Evolutionary conservation across 2,888 invertebrate genomes (phyloP), one percentile per base, ranked within the genome.

Genomic region (Ariolimax columbianus): DNA sequence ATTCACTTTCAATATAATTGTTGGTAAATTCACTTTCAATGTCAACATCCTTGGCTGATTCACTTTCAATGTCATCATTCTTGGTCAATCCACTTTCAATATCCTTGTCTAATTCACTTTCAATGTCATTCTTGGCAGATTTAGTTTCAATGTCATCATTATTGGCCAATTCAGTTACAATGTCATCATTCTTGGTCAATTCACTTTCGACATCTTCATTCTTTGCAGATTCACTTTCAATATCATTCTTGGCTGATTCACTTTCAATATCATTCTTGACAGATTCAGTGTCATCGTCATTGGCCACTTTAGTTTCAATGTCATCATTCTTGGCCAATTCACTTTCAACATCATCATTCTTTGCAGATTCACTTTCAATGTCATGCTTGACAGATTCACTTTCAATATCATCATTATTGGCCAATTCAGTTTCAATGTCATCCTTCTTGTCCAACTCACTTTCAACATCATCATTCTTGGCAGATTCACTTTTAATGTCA

Each of bases 201-300:
- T 70, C 51, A 14, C 19, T 19, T 43, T 70, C 51, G 23, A 33
- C n/a, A 26, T 73, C 82, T 30, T 72, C 72, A 38, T 63, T 63
- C 14, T 40, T 59, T 11, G 14, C 23, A 30, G 66, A n/a, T n/a
- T n/a, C 79, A 79, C 30, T 38, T 43, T 30, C 30, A 36, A 38
- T 40, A 23, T 81, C 47, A 63, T 63, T 78, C 40, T 78, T 36
- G 38, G n/a, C n/a, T 19, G 66, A 40, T n/a, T 63, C 79, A 63
- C 17, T 59, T 43, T 43, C 66, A 43, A 30, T 23, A 9, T 70
- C 70, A 19, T 72, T 9, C 4, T 47, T 70, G 26, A 0, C 51
- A 6, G 70, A 30, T 7, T 19, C 30, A 14, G 11, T 6, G 23
- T 40, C 73, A 79, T 55, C 66, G 66, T 55, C 66, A 79, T 30